phyloP scores from a whole-genome alignment of 2,113 vertebrate species.

The Callorhinus ursinus region DNA sequence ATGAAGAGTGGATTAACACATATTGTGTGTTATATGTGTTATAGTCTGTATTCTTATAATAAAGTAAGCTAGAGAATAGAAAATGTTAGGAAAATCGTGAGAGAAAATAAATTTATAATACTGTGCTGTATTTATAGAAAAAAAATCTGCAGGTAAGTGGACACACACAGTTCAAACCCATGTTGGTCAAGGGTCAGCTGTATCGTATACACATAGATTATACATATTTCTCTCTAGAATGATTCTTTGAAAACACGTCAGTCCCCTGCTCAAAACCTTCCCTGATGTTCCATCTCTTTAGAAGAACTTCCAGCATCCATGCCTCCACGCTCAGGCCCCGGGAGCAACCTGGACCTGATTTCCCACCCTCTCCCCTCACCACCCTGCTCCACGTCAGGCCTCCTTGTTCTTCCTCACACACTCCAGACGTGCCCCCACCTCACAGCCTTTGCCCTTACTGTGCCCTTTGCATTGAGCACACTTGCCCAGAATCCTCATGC shows the following conservation, averaged over 20 bases:
- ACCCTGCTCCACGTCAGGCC: too few relatives aligned
- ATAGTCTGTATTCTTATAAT: neutral
- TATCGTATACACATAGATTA: neutral
- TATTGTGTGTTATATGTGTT: neutral
- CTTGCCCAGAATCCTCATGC: neutral
- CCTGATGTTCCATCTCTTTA: neutral
- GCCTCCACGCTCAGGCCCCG: neutral
- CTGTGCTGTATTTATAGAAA: neutral
- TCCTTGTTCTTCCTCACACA: neutral
- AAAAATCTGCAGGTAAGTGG: neutral
- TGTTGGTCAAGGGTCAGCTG: neutral
- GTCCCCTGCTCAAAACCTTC: neutral
- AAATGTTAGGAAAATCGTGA: neutral
- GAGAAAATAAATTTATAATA: neutral
- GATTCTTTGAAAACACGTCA: neutral
- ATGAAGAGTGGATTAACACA: neutral
- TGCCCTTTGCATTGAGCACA: neutral
- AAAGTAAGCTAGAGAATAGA: neutral
- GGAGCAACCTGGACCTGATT: neutral
- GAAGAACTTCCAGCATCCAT: neutral
- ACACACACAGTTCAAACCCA: neutral
- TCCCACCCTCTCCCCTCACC: neutral
- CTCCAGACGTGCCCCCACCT: neutral
- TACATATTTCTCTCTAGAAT: neutral
- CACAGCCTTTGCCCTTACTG: neutral